A percentile compares a stretch with the other conserved stretches of the same genome.
Evolutionary conservation across 1,140 invertebrate species (phyloP).

Genomic region (Drosophila obscura): DNA sequence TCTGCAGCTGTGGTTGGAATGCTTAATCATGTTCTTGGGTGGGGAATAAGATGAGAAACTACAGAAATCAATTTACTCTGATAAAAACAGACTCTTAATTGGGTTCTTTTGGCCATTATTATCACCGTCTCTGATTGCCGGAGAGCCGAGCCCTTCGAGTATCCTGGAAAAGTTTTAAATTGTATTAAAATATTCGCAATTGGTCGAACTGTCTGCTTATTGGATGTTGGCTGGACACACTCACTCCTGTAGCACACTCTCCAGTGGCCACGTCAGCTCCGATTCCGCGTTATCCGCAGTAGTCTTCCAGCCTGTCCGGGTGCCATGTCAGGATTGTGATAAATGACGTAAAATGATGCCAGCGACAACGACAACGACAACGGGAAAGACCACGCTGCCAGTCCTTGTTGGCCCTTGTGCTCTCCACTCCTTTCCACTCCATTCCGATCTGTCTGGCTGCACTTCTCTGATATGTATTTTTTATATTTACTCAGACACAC

Average conservation of each 20-base stretch:
- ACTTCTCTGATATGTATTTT: constrained; percentile 58
- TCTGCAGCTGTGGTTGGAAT: background rate
- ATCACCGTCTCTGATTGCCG: constrained; percentile 57
- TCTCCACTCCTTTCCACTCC: background rate
- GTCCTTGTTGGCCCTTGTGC: constrained; percentile 47
- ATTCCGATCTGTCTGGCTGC: constrained; percentile 11
- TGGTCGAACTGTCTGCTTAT: constrained; percentile 32
- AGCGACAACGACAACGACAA: constrained; percentile 64
- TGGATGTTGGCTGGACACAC: constrained; percentile 6
- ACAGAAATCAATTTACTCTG: constrained; percentile 31
- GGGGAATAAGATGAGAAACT: background rate
- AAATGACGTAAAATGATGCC: constrained; percentile 81
- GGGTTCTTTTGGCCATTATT: constrained; percentile 16
- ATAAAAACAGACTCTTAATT: constrained; percentile 36
- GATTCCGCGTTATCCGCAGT: constrained; percentile 22
- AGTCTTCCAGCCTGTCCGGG: constrained; percentile 53
- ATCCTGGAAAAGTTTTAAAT: constrained; percentile 34
- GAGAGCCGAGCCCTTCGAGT: background rate
- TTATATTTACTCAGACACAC: constrained; percentile 42
- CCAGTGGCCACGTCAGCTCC: constrained; percentile 27
- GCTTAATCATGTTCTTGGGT: background rate
- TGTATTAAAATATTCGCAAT: constrained; percentile 63
- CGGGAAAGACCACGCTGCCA: constrained; percentile 35
- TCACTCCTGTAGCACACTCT: constrained; percentile 11
- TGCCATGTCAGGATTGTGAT: constrained; percentile 80